Evolutionary conservation across 2,888 invertebrate genomes (phyloP), one percentile per base, ranked within the genome.

Genomic region (Antheraea yamamai): DNA sequence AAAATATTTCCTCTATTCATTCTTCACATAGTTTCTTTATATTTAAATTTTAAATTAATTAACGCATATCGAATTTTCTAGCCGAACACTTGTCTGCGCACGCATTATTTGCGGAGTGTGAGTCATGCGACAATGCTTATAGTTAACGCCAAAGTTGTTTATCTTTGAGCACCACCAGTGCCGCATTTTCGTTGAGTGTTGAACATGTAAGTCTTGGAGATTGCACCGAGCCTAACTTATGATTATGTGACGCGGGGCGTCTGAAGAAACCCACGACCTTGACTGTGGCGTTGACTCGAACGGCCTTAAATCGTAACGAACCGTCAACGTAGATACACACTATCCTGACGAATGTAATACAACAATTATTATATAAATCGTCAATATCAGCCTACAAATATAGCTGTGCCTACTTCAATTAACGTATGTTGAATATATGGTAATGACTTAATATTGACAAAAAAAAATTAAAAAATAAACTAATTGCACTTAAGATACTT

Each of bases 211-310:
- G 64, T 30, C 64, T 26, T 3, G 6, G 16, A 14, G 64, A 66
- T 66, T 66, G 64, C 64, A 30, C 64, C 12, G 64, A 66, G 64
- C 18, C 64, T 66, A 66, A 16, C 64, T 16, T 66, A 16, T 30
- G 16, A 30, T 66, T 30, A 66, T 66, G 26, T 66, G 64, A 66
- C 64, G 30, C 64, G 83, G 83, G 85, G 82, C 88, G 88, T 85
- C 83, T 88, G 84, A 80, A 78, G 71, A 35, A 70, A 72, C 20
- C 52, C 68, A 93, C 84, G 94, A 89, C 94, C 94, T 94, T 94
- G 94, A 86, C 89, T 87, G 86, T 90, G 93, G 89, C 94, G 91
- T 93, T 94, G 93, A 94, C 93, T 93, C 86, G 85, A 79, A 84
- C 84, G 87, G 85, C 90, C 91, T 90, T 87, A 89, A 91, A 91